Evolutionary conservation across 1,140 invertebrate species (phyloP).

Genomic region (Bombus confusus): DNA sequence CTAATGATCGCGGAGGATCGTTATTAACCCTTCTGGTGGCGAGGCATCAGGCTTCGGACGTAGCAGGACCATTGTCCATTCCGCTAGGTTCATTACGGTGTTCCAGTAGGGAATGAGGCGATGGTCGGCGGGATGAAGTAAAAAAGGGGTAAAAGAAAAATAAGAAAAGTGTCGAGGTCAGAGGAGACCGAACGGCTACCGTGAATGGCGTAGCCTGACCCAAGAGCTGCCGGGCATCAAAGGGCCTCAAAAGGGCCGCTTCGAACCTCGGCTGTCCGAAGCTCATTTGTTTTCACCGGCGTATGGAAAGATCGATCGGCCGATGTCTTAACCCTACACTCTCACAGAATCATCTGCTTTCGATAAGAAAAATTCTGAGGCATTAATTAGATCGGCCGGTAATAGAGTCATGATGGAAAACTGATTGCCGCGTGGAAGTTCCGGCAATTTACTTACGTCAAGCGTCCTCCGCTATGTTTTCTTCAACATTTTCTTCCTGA

Average conservation of each 20-base stretch:
- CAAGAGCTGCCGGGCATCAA: constrained; percentile 71
- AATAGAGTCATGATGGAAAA: constrained; percentile 68
- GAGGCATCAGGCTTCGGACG: constrained; percentile 36
- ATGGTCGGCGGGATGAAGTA: constrained; percentile 47
- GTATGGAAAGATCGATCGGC: constrained; percentile 67
- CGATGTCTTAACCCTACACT: constrained; percentile 72
- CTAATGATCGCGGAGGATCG: constrained; percentile 69
- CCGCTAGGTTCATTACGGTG: constrained; percentile 72
- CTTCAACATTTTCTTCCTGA: background rate
- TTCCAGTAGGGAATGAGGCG: constrained; percentile 51
- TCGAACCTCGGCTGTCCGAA: constrained; percentile 69
- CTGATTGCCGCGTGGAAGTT: constrained; percentile 46
- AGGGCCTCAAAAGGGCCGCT: constrained; percentile 76
- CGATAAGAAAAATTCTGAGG: constrained; percentile 64
- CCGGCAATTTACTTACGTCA: constrained; percentile 47
- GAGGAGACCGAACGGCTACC: constrained; percentile 72
- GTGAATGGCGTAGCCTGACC: constrained; percentile 74
- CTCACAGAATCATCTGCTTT: constrained; percentile 57
- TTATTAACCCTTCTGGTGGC: constrained; percentile 74
- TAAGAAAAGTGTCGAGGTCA: constrained; percentile 64
- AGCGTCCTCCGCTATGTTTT: background rate
- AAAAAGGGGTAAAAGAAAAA: constrained; percentile 50
- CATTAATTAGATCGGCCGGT: constrained; percentile 63
- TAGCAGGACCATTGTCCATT: constrained; percentile 72
- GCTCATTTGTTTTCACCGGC: constrained; percentile 77